A percentile compares a stretch with the other conserved stretches of the same genome.
These are phyloP conservation scores for Hyperopisus bebe DNA, from an alignment of 2,113 vertebrate species.

Conservation along the genomic window DNA sequence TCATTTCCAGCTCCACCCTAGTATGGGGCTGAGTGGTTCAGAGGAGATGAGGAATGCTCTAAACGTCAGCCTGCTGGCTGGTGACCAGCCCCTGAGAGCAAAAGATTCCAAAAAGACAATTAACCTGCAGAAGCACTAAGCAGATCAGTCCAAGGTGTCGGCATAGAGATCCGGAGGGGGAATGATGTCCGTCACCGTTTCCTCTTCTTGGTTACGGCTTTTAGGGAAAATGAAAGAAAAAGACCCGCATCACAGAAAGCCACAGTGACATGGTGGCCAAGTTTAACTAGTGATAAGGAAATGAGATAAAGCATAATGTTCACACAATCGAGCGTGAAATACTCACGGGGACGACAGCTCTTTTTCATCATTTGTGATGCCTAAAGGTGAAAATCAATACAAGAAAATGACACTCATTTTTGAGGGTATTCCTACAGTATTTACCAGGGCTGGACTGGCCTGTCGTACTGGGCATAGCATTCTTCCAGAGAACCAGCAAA, in stretches of 20 bases:
- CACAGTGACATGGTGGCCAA: neutral
- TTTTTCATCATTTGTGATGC: constrained; percentile 9
- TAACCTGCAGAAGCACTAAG: neutral
- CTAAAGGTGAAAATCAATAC: constrained; percentile 29
- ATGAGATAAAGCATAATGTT: constrained; percentile 19
- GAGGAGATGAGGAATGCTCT: neutral
- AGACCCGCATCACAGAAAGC: too few species aligned
- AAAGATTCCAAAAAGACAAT: neutral
- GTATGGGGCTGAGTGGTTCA: neutral
- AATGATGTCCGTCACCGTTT: constrained; percentile 45
- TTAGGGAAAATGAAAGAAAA: neutral
- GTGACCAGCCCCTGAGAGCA: neutral
- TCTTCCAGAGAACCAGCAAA: neutral
- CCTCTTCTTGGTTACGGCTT: constrained; percentile 37
- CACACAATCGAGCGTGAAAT: constrained; percentile 8
- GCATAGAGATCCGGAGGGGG: constrained; percentile 64
- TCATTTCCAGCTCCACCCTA: neutral
- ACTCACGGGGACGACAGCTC: constrained; percentile 45
- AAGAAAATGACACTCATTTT: neutral
- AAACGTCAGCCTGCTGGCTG: too few species aligned
- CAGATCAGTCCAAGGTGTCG: constrained; percentile 31
- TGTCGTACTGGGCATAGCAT: neutral
- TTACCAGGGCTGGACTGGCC: neutral
- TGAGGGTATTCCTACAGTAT: neutral
- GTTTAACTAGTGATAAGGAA: neutral